Evolutionary conservation across 2,888 invertebrate genomes (phyloP), one percentile per base, ranked within the genome.

Genomic region (Aspidiotus rigidus): DNA sequence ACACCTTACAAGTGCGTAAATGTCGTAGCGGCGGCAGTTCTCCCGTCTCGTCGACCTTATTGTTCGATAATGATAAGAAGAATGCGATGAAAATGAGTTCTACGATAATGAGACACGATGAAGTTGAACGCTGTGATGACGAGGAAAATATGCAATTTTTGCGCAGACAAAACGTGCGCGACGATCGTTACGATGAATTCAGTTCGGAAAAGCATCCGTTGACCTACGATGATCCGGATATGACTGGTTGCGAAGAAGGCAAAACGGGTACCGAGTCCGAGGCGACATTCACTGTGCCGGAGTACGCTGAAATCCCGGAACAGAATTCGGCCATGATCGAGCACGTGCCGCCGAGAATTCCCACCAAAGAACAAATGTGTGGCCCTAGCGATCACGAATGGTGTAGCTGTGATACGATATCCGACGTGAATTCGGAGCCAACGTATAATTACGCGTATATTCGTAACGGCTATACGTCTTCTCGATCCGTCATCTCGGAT

Each of bases 371-470:
- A 15, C 69, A 69, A 56, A 69, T 69, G 69, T 69, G 69, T 42
- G 69, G 69, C 9, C 62, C 69, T 42, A 69, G 69, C 53, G 69
- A 69, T 44, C 69, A 55, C 40, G 69, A 69, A 28, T 69, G 69
- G 69, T 69, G 69, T 54, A 69, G 69, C 28, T 69, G 62, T 42
- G 69, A 69, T 16, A 56, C 69, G 28, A 55, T 42, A 13, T 62
- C 62, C 1, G 69, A 69, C 42, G 69, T 69, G 28, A 69, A 69
- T 55, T 69, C 69, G 49, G 69, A 69, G 28, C 69, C 69, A 8
- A 69, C 69, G 13, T 69, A 69, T 28, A 69, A 69, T 42, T 69
- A 69, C 69, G 69, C 69, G 40, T 69, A 62, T 17, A 62, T 69
- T 9, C 54, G 55, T 10, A 62, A 69, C 55, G 69, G 69, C 11